Evolutionary conservation across 1,140 invertebrate genomes (phyloP).

Genomic region (Heliconius congener): DNA sequence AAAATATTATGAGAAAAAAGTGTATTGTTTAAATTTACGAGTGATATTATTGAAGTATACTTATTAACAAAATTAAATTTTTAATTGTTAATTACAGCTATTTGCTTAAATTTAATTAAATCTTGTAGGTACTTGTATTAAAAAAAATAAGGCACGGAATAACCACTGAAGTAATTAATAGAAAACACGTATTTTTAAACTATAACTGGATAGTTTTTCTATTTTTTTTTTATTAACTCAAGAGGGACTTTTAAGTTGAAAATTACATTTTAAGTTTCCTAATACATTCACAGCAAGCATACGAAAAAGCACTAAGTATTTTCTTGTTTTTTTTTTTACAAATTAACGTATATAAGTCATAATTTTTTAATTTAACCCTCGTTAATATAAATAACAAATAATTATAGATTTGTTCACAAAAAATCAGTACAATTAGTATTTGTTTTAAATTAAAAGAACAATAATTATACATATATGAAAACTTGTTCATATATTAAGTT

Average conservation of each 20-base stretch:
- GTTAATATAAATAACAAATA: too few relatives aligned
- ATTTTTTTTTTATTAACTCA: neutral
- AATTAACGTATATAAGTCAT: too few relatives aligned
- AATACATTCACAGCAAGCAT: neutral
- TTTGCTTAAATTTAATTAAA: neutral
- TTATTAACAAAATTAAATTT: neutral
- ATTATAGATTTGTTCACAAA: too few relatives aligned
- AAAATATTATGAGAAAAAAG: too few relatives aligned
- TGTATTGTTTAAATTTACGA: too few relatives aligned
- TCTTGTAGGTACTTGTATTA: neutral
- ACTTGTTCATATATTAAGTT: neutral
- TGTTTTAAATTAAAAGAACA: too few relatives aligned
- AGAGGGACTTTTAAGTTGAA: neutral
- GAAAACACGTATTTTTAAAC: neutral
- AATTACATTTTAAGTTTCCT: neutral
- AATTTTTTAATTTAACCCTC: too few relatives aligned
- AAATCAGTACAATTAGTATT: too few relatives aligned
- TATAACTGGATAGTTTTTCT: neutral
- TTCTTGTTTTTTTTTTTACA: too few relatives aligned
- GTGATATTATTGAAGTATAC: neutral
- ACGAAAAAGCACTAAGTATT: neutral
- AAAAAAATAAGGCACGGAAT: constrained; percentile 29
- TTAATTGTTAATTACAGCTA: neutral
- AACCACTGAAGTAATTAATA: constrained; percentile 2
- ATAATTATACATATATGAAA: too few relatives aligned